Evolutionary conservation across 2,797 vertebrate species (phyloP).

Genomic region (Erpetoichthys calabaricus): DNA sequence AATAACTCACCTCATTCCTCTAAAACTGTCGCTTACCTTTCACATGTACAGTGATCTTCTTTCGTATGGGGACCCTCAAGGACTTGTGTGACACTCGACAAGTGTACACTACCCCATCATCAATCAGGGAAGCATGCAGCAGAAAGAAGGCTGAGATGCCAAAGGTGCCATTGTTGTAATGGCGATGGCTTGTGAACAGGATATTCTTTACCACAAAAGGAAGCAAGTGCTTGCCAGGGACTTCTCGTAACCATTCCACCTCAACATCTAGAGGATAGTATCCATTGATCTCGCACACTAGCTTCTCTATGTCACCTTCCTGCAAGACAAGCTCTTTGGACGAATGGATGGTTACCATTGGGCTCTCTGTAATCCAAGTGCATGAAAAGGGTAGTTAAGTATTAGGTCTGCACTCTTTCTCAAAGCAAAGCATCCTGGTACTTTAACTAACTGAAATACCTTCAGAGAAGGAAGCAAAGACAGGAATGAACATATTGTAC

Average conservation of each 20-base stretch:
- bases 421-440: too few species aligned
- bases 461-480: background rate
- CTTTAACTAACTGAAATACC: background rate
- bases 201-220: conserved; percentile 36
- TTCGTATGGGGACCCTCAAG: conserved; percentile 41
- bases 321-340: conserved; percentile 25
- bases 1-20: background rate
- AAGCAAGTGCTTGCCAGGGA: conserved; percentile 11
- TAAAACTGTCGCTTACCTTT: conserved; percentile 20
- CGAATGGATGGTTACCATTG: conserved; percentile 40
- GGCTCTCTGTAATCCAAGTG: conserved; percentile 33
- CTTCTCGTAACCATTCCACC: conserved; percentile 43
- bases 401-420: too few species aligned
- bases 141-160: conserved; percentile 48
- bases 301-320: conserved; percentile 39
- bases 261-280: conserved; percentile 57
- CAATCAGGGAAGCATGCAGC: conserved; percentile 30
- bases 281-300: conserved; percentile 35
- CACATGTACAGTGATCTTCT: conserved; percentile 40
- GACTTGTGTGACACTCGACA: conserved; percentile 51
- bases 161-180: conserved; percentile 44
- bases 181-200: conserved; percentile 46
- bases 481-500: too few species aligned
- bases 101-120: conserved; percentile 34
- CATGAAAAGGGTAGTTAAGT: background rate